Conservation (phyloP, 1,140 invertebrate genomes). For the Drosophila nebulosa region DNA sequence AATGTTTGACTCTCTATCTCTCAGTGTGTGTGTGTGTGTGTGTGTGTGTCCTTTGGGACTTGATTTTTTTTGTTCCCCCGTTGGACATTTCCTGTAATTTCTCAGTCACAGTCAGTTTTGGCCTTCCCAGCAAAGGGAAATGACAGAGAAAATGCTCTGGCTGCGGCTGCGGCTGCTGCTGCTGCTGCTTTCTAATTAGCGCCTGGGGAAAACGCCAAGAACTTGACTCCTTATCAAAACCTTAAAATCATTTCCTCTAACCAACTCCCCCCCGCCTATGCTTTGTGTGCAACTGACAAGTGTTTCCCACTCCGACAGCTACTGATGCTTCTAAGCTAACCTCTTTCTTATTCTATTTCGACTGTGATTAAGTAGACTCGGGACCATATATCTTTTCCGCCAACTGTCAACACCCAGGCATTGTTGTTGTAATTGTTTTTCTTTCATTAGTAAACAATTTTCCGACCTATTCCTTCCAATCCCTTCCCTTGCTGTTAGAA, state of each 20-base stretch:
- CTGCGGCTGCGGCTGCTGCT: neutral
- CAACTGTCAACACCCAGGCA: slow-evolving; percentile 59
- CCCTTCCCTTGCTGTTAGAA: neutral
- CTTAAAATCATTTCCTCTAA: slow-evolving; percentile 33
- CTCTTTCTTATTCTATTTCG: slow-evolving; percentile 2
- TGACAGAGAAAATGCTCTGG: no score
- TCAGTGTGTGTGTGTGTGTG: slow-evolving; percentile 18
- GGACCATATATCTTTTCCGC: slow-evolving; percentile 57
- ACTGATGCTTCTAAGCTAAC: slow-evolving; percentile 3
- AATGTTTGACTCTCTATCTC: slow-evolving; percentile 19
- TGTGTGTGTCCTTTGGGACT: slow-evolving; percentile 65
- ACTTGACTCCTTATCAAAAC: slow-evolving; percentile 46
- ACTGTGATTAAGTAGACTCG: slow-evolving; percentile 47
- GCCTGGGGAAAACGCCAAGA: slow-evolving; percentile 52
- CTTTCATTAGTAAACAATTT: slow-evolving; percentile 50
- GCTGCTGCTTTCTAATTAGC: slow-evolving; percentile 54
- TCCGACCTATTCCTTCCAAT: slow-evolving; percentile 1
- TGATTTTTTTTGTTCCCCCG: slow-evolving; percentile 47
- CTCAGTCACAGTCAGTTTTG: slow-evolving; percentile 38
- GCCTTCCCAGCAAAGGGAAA: slow-evolving; percentile 10
- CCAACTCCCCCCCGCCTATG: neutral
- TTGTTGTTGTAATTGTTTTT: slow-evolving; percentile 67
- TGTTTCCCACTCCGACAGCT: slow-evolving; percentile 30
- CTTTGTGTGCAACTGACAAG: slow-evolving; percentile 7
- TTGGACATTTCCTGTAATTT: slow-evolving; percentile 73